Base-by-base conservation (phyloP, 2,797 vertebrate species). In the Lithobates sylvaticus region DNA sequence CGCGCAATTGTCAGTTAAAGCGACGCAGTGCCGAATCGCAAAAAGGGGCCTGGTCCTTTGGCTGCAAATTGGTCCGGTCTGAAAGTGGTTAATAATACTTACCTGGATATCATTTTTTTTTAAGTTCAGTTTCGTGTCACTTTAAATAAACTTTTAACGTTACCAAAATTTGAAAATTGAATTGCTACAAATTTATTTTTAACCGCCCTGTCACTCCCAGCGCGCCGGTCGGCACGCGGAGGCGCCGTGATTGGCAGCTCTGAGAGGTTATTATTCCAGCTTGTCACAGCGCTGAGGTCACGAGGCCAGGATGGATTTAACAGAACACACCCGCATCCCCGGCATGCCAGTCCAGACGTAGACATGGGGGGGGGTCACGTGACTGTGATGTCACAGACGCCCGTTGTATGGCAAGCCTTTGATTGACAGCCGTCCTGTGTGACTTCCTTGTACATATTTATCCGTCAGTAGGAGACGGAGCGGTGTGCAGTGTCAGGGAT, bases 391-490 rank as follows among this genome's bases (percentile, higher is more conserved):
- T 54, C 29, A 34, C 67, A 50, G 39, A 6, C 39, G 9, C 39
- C 39, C 39, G 39, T 39, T 39, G 39, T n/a, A 15, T 26, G 27
- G n/a, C 23, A 36, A 18, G 18, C 29, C 18, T 34, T 44, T 58
- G 79, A 72, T 18, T 81, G 79, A 72, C 79, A 32, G 68, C 79
- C 42, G 16, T 32, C 13, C 67, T 32, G 42, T 42, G 76, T 42
- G 61, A 39, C 27, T 44, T 78, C 61, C 42, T 32, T 32, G 2
- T 32, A 58, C 78, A 39, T 36, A 13, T 80, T 80, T 50, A 58
- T 67, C 27, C 29, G 23, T 29, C n/a, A 26, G 78, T 32, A 10
- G 9, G 71, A 7, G 39, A 44, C 39, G 23, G 39, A 72, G 70
- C 21, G 29, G 42, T 23, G 27, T 7, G 4, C 26, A n/a, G 68